phyloP scores from a whole-genome alignment of 1,140 invertebrate genomes.

The Eriocheir sinensis region DNA sequence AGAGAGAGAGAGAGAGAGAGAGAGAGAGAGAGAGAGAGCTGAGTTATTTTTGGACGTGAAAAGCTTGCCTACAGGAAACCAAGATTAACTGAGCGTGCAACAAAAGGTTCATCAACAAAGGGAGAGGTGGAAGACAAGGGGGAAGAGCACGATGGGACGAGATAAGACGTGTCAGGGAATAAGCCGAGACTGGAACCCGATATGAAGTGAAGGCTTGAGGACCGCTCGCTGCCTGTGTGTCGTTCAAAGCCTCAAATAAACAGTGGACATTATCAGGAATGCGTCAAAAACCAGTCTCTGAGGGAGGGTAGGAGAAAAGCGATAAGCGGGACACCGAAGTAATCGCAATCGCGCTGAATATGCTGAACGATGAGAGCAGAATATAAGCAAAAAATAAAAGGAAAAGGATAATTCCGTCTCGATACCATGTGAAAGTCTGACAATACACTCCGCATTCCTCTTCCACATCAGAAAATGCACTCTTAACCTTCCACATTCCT shows the following conservation, averaged over 20 bases:
- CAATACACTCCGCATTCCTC: background rate
- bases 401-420: background rate
- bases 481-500: background rate
- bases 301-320: too few species aligned
- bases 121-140: too few species aligned
- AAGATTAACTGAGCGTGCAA: too few species aligned
- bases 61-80: too few species aligned
- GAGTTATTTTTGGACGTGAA: too few species aligned
- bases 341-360: background rate
- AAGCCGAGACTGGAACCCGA: background rate
- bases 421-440: background rate
- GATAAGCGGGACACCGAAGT: background rate
- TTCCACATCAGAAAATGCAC: background rate
- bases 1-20: too few species aligned
- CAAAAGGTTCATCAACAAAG: too few species aligned
- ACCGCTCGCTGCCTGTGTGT: background rate
- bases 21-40: too few species aligned
- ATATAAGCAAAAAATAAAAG: too few species aligned
- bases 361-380: too few species aligned
- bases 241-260: conserved; percentile 6
- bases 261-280: background rate
- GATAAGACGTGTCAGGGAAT: too few species aligned
- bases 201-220: background rate
- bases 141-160: too few species aligned
- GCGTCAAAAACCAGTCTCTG: background rate